Percentiles rank a stretch among this genome's conserved stretches.
phyloP scores from a whole-genome alignment of 2,797 vertebrate species.

The Vireo griseus region DNA sequence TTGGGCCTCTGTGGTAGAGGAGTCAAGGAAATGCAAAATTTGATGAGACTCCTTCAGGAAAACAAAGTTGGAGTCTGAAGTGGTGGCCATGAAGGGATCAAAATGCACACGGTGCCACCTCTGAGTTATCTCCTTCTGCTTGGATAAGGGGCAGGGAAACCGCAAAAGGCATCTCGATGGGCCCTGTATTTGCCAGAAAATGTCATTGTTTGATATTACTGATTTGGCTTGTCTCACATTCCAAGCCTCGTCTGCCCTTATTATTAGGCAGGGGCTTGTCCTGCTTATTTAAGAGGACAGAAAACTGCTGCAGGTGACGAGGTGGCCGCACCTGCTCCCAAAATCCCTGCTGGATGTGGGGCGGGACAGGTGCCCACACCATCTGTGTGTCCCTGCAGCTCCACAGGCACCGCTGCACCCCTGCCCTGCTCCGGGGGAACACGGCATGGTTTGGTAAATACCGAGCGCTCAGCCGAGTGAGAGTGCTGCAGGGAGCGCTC shows the following conservation, averaged over 20 bases:
- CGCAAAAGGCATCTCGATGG: background rate
- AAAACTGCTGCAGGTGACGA: fast-evolving
- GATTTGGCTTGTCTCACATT: fast-evolving
- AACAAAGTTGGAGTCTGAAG: fast-evolving
- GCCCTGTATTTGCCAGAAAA: fast-evolving
- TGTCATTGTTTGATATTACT: fast-evolving
- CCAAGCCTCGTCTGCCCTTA: background rate
- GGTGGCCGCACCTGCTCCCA: fast-evolving
- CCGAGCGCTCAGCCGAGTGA: no score
- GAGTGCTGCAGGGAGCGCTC: background rate
- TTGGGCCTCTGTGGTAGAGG: background rate
- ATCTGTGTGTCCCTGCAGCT: fast-evolving
- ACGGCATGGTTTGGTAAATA: fast-evolving
- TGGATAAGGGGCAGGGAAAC: background rate
- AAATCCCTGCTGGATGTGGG: background rate
- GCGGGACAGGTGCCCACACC: background rate
- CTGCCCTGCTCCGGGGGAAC: background rate
- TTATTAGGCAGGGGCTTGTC: fast-evolving
- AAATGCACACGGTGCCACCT: fast-evolving
- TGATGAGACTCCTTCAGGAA: background rate
- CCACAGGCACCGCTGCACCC: fast-evolving
- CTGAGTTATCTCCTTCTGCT: no score
- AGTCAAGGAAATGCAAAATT: background rate
- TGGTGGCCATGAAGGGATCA: fast-evolving
- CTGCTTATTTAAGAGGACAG: no score